Conservation (phyloP, 2,797 vertebrate species). For the Melopsittacus undulatus region DNA sequence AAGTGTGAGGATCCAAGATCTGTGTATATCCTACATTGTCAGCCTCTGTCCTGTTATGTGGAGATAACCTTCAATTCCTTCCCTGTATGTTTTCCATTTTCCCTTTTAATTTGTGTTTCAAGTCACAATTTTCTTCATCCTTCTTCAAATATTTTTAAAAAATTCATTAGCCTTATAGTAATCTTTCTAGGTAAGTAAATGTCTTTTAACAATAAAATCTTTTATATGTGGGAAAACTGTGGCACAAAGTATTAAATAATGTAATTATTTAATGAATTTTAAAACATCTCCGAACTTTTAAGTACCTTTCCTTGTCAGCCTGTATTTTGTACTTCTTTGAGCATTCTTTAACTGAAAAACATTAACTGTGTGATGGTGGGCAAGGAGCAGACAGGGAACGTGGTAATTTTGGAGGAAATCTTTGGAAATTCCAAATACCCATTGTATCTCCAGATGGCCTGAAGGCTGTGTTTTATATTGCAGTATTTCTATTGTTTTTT, state of each 20-base stretch:
- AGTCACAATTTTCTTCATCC: background rate
- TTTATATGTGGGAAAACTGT: background rate
- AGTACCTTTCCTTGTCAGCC: background rate
- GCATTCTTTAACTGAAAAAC: background rate
- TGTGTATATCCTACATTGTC: background rate
- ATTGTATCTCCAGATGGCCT: background rate
- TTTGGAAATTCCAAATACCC: background rate
- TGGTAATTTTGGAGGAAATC: background rate
- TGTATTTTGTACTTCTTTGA: background rate
- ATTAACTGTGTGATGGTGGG: background rate
- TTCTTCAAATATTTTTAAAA: background rate
- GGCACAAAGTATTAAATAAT: background rate
- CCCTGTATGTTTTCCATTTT: background rate
- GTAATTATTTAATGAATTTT: background rate
- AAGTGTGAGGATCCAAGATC: background rate
- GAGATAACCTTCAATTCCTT: background rate
- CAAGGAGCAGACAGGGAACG: background rate
- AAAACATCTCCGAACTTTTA: background rate
- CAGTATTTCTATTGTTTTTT: background rate
- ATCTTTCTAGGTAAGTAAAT: background rate
- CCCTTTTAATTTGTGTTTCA: background rate
- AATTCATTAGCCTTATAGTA: background rate
- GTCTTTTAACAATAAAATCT: background rate
- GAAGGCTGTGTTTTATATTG: background rate
- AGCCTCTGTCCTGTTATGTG: background rate